Base-by-base conservation (phyloP, 2,888 invertebrate genomes). In the Tenthredo livida region DNA sequence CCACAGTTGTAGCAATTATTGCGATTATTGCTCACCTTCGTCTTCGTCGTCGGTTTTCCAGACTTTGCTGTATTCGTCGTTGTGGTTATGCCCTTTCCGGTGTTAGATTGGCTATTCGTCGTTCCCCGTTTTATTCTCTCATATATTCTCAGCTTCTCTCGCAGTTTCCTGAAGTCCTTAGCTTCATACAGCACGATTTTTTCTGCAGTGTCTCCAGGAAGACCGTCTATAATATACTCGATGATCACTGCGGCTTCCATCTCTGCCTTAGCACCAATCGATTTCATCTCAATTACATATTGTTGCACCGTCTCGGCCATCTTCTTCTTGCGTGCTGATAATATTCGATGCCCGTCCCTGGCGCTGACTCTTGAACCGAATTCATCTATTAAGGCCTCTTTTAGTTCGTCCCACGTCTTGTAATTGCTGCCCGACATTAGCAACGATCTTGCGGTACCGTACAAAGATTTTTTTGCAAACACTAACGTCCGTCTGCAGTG, bases 151-250 rank as follows among this genome's bases (percentile, higher is more conserved):
- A 78, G 21, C 29, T 21, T 54, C 3, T 86, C 84, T n/a, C 84
- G 85, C 1, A 87, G 84, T 3, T 85, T 47, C 0, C 33, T 0
- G 0, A 40, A 40, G 40, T 40, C 9, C 7, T 40, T 9, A 6
- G 40, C 7, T 6, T 40, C 40, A 40, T 40, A 40, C 40, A 40
- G 0, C 40, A 40, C 40, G 9, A 61, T 40, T 33, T 89, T 89
- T 21, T 86, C 87, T 6, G 33, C 84, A 6, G 65, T 21, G n/a
- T 87, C 85, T 33, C 86, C 86, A 17, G 40, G 54, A 75, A 88
- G 86, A 17, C 87, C 87, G 10, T 85, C 84, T 29, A 87, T 87
- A 1, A 88, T 84, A 33, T 88, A 87, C 61, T 86, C 73, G 0
- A 86, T 86, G 0, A 87, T 9, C 0, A 84, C 85, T 5, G 67